Conservation (phyloP, 2,888 invertebrate genomes). For the Pyrrhosoma nymphula region DNA sequence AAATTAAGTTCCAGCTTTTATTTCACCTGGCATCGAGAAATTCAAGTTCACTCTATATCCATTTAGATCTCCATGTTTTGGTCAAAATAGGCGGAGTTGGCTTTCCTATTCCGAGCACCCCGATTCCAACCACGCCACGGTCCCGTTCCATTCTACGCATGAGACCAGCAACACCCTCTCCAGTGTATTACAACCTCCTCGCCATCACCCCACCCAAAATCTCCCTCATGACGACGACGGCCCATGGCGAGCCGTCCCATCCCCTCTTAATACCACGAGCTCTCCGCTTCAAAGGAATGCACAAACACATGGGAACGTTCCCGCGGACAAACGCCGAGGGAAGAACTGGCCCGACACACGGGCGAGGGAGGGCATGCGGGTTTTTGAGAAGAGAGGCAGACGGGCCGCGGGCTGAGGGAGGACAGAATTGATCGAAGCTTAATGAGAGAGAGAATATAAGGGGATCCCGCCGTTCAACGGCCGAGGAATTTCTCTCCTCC, state of each 20-base stretch:
- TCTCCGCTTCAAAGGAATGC: slow-evolving; percentile 49
- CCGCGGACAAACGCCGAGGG: background rate
- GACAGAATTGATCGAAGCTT: slow-evolving; percentile 51
- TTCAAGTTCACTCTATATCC: too few relatives aligned
- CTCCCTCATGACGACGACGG: background rate
- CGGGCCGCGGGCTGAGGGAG: background rate
- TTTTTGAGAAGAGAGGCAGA: background rate
- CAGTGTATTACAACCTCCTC: background rate
- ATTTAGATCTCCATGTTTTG: too few relatives aligned
- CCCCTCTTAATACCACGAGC: background rate
- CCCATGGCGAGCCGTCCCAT: background rate
- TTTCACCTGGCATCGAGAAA: too few relatives aligned
- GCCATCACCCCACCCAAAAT: background rate
- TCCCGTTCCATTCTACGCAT: too few relatives aligned
- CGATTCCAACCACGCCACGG: too few relatives aligned
- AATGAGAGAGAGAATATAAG: slow-evolving; percentile 49
- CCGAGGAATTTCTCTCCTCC: background rate
- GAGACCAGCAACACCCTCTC: too few relatives aligned
- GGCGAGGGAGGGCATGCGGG: background rate
- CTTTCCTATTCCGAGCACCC: too few relatives aligned
- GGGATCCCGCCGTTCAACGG: slow-evolving; percentile 1
- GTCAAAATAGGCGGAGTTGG: too few relatives aligned
- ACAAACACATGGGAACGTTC: background rate
- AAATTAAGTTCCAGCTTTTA: too few relatives aligned
- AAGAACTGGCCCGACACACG: background rate